Base-by-base conservation (phyloP, 2,797 vertebrate species). In the Sebastes paucispinis region DNA sequence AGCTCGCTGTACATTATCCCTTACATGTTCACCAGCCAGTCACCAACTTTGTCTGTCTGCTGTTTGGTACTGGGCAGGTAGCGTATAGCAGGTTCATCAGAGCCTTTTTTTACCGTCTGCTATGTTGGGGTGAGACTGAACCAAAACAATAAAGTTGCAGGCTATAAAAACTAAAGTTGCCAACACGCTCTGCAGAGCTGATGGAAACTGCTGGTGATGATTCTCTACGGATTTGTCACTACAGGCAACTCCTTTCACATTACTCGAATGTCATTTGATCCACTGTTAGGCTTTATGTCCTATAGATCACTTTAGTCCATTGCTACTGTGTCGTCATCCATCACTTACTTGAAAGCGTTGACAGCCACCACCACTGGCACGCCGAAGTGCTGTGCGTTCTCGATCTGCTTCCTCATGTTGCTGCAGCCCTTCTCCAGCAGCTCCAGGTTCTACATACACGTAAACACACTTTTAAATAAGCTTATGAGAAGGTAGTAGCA, bases 301-400 rank as follows among this genome's bases (percentile, higher is more conserved):
- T 24, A 10, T 10, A 11, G 0, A 24, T 12, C 3, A 20, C 22
- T 67, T 52, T 3, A 73, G 2, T 70, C 8, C 20, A 2, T 16
- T 57, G 18, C 22, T 9, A 20, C 27, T 9, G 3, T 54, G n/a
- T 54, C 9, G 0, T n/a, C 25, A 47, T n/a, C 43, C 12, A 50
- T 50, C 36, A 90, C 97, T 96, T 92, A 99, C 98, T 97, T 98
- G 94, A 99, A 99, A 74, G 90, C 97, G 52, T 99, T 99, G 67
- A 99, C 97, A 3, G 98, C 98, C 71, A 99, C 98, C 0, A 99
- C 97, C 55, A 99, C 98, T 0, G 98, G 97, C 16, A 99, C 96
- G 2, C 98, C 98, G 55, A 99, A 99, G 73, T 96, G 82, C 71
- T 59, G 94, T 18, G 98, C 97, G 1, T 99, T 99, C 91, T 99